A percentile compares a stretch with the other conserved stretches of the same genome.
Evolutionary conservation across 2,113 vertebrate genomes (phyloP).

Genomic region (Podocnemis expansa): DNA sequence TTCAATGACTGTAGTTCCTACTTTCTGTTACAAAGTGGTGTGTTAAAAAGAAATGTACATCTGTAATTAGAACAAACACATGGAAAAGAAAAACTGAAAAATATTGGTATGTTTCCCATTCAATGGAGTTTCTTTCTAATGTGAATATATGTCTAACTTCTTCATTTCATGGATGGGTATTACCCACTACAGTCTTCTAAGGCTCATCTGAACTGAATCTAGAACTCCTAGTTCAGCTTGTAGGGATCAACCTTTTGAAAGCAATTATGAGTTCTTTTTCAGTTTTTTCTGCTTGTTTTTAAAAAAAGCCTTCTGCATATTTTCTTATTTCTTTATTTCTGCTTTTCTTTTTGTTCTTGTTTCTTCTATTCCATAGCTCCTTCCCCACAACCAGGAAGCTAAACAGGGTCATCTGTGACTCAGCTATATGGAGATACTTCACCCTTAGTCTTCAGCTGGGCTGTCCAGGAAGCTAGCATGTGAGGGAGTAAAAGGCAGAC

Average conservation of each 20-base stretch:
- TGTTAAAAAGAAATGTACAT: background rate
- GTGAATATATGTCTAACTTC: background rate
- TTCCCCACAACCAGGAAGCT: background rate
- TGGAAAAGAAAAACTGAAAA: background rate
- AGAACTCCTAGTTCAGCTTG: background rate
- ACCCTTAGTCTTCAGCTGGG: background rate
- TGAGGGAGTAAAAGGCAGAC: background rate
- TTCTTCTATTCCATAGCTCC: background rate
- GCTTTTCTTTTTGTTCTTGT: background rate
- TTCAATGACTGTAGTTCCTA: background rate
- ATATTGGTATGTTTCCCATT: background rate
- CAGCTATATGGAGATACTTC: background rate
- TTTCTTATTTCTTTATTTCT: background rate
- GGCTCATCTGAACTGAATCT: background rate
- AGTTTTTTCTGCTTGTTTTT: background rate
- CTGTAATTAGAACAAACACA: background rate
- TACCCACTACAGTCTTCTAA: background rate
- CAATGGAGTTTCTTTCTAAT: background rate
- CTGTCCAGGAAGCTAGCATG: background rate
- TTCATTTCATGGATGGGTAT: background rate
- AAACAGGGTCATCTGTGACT: background rate
- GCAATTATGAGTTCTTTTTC: background rate
- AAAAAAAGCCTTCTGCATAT: background rate
- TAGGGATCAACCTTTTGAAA: background rate
- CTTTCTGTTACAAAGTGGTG: background rate